phyloP scores from a whole-genome alignment of 2,797 vertebrate species.

The Antennarius maculatus region DNA sequence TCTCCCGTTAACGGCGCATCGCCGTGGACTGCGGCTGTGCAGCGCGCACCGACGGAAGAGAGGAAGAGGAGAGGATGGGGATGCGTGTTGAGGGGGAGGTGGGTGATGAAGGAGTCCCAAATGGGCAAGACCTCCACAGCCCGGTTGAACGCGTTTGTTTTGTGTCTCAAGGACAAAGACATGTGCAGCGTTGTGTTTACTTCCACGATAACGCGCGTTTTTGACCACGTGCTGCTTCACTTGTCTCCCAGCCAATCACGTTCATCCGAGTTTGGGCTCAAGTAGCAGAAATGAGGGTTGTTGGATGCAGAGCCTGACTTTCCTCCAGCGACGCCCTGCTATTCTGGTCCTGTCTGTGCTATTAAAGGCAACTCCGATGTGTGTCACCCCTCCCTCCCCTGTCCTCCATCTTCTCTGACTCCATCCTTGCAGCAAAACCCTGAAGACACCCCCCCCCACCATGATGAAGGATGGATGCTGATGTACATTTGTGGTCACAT shows the following conservation, averaged over 20 bases:
- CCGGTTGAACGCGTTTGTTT: constrained; percentile 42
- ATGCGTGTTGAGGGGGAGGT: constrained; percentile 8
- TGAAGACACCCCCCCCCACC: constrained; percentile 9
- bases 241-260: neutral
- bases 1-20: constrained; percentile 71
- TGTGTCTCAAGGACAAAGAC: constrained; percentile 54
- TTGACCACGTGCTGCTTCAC: neutral
- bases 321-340: constrained; percentile 69
- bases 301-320: constrained; percentile 39
- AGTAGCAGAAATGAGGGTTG: constrained; percentile 36
- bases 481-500: neutral
- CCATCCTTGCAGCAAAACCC: constrained; percentile 27
- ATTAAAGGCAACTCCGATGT: constrained; percentile 78
- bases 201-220: neutral
- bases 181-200: constrained; percentile 7
- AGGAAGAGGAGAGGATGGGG: constrained; percentile 1
- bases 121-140: constrained; percentile 55
- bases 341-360: constrained; percentile 75
- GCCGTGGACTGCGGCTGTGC: constrained; percentile 79
- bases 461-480: neutral
- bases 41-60: constrained; percentile 39
- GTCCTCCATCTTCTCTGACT: constrained; percentile 63
- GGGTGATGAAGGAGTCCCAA: constrained; percentile 59
- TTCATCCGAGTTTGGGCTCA: neutral
- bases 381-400: constrained; percentile 76